Evolutionary conservation across 2,113 vertebrate genomes (phyloP), one percentile per base, ranked within the genome.

Genomic region (Onychorhynchus coronatus): DNA sequence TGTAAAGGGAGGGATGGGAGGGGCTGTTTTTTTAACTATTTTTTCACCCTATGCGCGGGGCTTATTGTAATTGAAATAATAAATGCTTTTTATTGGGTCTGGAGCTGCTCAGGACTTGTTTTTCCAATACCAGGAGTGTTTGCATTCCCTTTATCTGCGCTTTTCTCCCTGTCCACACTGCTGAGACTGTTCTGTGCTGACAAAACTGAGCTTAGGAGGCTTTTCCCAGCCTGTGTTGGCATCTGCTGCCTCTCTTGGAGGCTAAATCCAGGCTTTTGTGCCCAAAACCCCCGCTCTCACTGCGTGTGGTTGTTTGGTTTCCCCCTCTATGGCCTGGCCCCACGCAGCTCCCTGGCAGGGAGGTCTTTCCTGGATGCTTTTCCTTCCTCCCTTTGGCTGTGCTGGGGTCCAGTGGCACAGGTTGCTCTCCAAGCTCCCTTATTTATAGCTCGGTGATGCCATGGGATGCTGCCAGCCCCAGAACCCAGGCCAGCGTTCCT

Each of bases 1-100:
- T 78, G 75, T 88, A 75, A 94, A 94, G 90, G 92, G 86, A 83
- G 76, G 83, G 93, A 66, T 72, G 35, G 71, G 79, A 76, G 24
- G 59, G 42, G 63, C 31, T 58, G 72, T 4, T 27, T 96, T 94
- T 96, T 97, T 93, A 97, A 95, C 94, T 96, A 92, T 82, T 96
- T 97, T 90, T 91, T 97, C 97, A 97, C 70, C 84, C 68, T 94
- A 12, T 2, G 13, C 0, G 3, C 92, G 97, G 91, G 92, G 85
- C 96, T 96, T 95, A 53, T 91, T 13, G 33, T 97, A 96, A 97
- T 58, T 86, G 91, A 96, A 98, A 97, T 97, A 98, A 97, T 98
- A 98, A 98, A 95, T 96, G 89, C 96, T 98, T 97, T 91, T 97
- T 96, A 93, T 88, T 88, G 55, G 35, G 24, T 49, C 53, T 85